These are phyloP conservation scores for Emmelina monodactyla DNA, from an alignment of 2,888 invertebrate genomes.

Conservation along the genomic window DNA sequence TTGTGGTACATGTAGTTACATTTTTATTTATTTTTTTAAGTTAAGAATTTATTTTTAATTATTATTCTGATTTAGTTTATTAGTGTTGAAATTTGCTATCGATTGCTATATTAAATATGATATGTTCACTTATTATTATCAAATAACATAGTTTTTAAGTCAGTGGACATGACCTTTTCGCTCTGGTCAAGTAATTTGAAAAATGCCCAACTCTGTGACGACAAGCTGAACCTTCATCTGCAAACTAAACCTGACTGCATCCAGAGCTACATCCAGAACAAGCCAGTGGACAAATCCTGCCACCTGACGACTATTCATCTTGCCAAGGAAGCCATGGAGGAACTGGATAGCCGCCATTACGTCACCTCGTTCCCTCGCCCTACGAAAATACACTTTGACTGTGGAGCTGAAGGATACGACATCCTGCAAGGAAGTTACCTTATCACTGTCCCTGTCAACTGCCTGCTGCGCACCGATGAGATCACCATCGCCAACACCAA, in stretches of 20 bases:
- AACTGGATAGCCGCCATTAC: conserved; percentile 10
- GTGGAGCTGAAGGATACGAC: conserved; percentile 1
- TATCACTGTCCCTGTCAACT: conserved; percentile 9
- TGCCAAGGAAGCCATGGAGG: conserved; percentile 6
- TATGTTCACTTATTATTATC: no score
- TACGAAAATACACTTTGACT: conserved; percentile 6
- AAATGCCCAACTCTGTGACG: no score
- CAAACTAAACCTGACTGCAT: conserved; percentile 12
- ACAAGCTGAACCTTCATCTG: conserved; percentile 5
- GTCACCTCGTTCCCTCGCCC: conserved; percentile 7
- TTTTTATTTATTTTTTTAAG: no score
- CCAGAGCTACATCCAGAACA: conserved; percentile 9
- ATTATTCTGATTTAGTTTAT: no score
- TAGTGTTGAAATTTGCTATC: no score
- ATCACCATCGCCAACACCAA: conserved; percentile 11
- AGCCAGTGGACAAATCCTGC: conserved; percentile 12
- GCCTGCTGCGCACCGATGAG: conserved; percentile 9
- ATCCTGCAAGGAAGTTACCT: conserved; percentile 10
- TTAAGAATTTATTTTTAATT: no score
- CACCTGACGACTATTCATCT: neutral
- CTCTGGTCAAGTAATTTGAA: no score
- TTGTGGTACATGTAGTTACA: no score
- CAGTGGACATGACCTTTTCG: no score
- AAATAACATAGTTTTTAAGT: no score
- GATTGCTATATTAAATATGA: no score